phyloP scores from a whole-genome alignment of 2,888 invertebrate genomes.

The Epicampocera succincta region DNA sequence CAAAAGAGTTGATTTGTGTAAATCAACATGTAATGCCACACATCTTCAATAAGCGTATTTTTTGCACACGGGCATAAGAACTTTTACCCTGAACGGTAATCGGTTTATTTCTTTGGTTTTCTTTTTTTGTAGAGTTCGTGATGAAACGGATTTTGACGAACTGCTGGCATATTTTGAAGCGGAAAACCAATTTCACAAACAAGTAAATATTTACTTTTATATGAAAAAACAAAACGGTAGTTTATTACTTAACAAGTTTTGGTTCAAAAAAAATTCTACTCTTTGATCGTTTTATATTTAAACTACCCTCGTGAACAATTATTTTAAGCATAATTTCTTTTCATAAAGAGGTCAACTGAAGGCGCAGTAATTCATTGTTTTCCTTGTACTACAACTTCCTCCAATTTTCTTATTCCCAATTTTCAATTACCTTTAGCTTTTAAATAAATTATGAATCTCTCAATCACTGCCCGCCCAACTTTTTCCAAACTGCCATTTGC shows the following conservation, averaged over 20 bases:
- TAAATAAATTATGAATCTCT: not conserved
- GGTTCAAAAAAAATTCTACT: too few species aligned
- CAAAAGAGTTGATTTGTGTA: slow-evolving; percentile 16
- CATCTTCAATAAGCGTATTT: slow-evolving; percentile 39
- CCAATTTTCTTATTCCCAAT: not conserved
- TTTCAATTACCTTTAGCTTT: not conserved
- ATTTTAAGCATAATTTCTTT: too few species aligned
- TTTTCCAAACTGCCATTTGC: slow-evolving; percentile 9
- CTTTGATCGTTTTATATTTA: too few species aligned
- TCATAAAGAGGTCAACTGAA: too few species aligned
- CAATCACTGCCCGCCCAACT: not conserved
- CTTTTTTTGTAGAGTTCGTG: too few species aligned
- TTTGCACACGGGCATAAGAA: slow-evolving; percentile 12
- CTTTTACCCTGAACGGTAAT: slow-evolving; percentile 4
- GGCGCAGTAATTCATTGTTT: too few species aligned
- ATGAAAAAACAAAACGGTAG: too few species aligned
- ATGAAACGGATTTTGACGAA: slow-evolving; percentile 27
- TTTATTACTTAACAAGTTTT: too few species aligned
- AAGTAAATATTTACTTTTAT: too few species aligned
- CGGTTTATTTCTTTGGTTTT: slow-evolving; percentile 19
- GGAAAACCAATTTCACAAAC: too few species aligned
- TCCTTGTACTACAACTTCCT: too few species aligned
- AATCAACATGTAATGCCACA: slow-evolving; percentile 35
- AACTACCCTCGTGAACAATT: not conserved
- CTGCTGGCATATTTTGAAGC: too few species aligned